phyloP scores from a whole-genome alignment of 2,113 vertebrate genomes.

The Eudorcas thomsonii region DNA sequence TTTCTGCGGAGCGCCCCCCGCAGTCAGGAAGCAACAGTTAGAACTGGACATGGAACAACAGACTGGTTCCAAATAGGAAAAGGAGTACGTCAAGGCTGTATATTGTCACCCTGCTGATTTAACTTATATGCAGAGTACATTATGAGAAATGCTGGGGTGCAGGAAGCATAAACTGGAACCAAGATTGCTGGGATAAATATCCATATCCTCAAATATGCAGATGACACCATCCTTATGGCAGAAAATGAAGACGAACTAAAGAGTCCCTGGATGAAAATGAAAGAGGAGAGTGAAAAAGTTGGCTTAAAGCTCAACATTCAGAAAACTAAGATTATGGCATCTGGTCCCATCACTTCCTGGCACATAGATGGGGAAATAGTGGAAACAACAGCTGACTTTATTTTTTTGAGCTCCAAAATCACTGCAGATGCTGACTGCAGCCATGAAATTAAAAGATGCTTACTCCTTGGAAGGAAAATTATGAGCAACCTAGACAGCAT shows the following conservation, averaged over 20 bases:
- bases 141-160: background rate
- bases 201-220: background rate
- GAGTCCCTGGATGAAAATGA: background rate
- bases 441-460: background rate
- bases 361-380: background rate
- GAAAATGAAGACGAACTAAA: background rate
- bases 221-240: background rate
- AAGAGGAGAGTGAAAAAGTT: background rate
- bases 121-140: background rate
- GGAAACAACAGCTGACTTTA: background rate
- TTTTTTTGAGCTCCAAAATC: background rate
- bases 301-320: background rate
- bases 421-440: background rate
- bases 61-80: background rate
- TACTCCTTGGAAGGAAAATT: background rate
- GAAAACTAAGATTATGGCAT: background rate
- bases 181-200: background rate
- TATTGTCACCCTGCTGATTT: background rate
- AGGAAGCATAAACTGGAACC: background rate
- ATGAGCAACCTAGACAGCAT: background rate
- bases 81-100: background rate
- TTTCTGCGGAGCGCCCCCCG: too few relatives aligned
- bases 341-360: background rate
- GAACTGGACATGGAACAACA: background rate
- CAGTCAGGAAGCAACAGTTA: background rate